Base-by-base conservation (phyloP, 30 jellyfish, hydroid and myxozoan genomes). In the Aurelia aurita complex sp. Pacific region DNA sequence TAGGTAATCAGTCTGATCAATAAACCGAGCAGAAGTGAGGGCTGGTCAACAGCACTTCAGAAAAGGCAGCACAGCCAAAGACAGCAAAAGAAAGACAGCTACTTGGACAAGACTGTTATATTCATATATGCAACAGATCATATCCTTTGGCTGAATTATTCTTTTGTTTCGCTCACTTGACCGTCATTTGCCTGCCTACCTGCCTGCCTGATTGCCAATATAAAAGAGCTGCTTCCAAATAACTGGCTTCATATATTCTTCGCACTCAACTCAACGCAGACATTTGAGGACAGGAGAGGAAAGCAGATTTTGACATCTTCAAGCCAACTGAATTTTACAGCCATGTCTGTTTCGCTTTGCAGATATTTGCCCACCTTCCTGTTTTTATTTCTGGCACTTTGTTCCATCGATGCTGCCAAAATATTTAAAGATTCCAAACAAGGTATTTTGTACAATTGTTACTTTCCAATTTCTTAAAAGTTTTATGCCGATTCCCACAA, bases 1-100 rank as follows among this genome's bases (percentile, higher is more conserved):
- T 87, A 73, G 91, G 96, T 61, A 87, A 59, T 61, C 89, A 63
- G 96, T 63, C 96, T 75, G 87, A 63, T 71, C 40, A 74, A 61
- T 52, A 77, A 87, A 87, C 90, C 76, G 74, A 16, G 84, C 66
- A 15, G 65, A 53, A 67, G 83, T 57, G 52, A 82, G 76, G 32
- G 76, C 40, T 53, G 57, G 57, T 46, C 57, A 46, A 46, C 13
- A 46, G 57, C 57, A 46, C 57, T 46, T 46, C 15, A 32, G 81
- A 32, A 40, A 43, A 36, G 35, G 23, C 42, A 71, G 66, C 51
- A 64, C 81, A 61, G 81, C 65, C 8, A 64, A 64, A 64, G 81
- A 71, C 42, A 18, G 81, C 61, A 67, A 40, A 33, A 8, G n/a
- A 12, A 34, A 42, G 10, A 34, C 8, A 46, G 57, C 57, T 14